A percentile compares a stretch with the other conserved stretches of the same genome.
phyloP scores from a whole-genome alignment of 1,140 invertebrate genomes.

The Ceratina australensis region DNA sequence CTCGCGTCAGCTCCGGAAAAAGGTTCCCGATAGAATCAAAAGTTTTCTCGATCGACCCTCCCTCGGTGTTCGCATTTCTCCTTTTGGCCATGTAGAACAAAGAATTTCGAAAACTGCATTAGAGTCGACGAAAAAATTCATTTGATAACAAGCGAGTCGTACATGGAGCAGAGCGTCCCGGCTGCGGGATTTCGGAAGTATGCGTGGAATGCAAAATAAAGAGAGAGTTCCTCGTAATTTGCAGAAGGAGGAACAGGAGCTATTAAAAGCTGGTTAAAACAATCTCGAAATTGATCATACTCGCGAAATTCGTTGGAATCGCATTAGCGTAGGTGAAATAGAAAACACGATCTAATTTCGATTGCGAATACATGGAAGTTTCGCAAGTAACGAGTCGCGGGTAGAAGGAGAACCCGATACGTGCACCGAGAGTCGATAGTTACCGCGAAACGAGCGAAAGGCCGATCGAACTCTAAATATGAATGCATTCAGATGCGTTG shows the following conservation, averaged over 20 bases:
- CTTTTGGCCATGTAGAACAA: neutral
- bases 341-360: slow-evolving; percentile 53
- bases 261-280: too few relatives aligned
- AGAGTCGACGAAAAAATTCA: neutral
- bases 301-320: slow-evolving; percentile 11
- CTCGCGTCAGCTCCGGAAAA: neutral
- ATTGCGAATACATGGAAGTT: slow-evolving; percentile 45
- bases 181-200: too few relatives aligned
- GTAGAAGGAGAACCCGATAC: slow-evolving; percentile 49
- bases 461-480: slow-evolving; percentile 31
- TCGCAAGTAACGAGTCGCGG: slow-evolving; percentile 30
- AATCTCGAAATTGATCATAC: neutral
- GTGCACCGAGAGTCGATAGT: slow-evolving; percentile 43
- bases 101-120: slow-evolving; percentile 23
- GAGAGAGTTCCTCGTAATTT: too few relatives aligned
- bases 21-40: slow-evolving; percentile 12
- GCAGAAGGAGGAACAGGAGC: too few relatives aligned
- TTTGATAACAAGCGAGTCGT: too few relatives aligned
- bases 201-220: too few relatives aligned
- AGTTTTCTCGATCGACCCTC: neutral
- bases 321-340: neutral
- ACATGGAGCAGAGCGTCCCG: too few relatives aligned
- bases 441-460: slow-evolving; percentile 57
- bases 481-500: neutral
- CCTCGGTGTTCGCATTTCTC: too few relatives aligned